Base-by-base conservation (phyloP, 2,797 vertebrate species). In the Eupleurogrammus muticus region DNA sequence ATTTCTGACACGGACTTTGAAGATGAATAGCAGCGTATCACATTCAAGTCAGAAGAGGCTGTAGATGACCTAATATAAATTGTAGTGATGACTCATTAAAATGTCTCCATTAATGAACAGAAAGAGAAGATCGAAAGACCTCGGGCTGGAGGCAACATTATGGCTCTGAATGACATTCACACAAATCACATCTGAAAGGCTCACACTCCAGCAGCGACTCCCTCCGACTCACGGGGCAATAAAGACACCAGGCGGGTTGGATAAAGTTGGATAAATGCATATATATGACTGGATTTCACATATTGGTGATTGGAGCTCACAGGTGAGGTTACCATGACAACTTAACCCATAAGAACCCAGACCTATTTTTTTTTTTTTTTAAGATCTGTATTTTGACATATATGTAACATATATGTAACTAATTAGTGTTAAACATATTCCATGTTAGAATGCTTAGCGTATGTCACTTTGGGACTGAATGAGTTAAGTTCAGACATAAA, bases 91-190 rank as follows among this genome's bases (percentile, higher is more conserved):
- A 59, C 10, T 61, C 11, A 14, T 32, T 62, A n/a, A 49, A 49
- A 20, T 52, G 24, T 72, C 28, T 58, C 38, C 60, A 44, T 36
- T 57, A 46, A 64, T 58, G 53, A 64, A 64, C 5, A 23, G n/a
- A 38, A 42, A 57, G 44, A 48, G 46, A 10, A 1, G 34, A 54
- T 19, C 23, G 23, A 12, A 50, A 65, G 38, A 47, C 16, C 16
- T 46, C 46, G 17, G 44, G n/a, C 49, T 62, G 32, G 17, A 72
- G 53, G 38, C 20, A 12, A 17, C 69, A 53, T 34, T 48, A 13
- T 38, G 57, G 57, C 51, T 50, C 28, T 56, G 23, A 62, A 38
- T 49, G 49, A 28, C 24, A 53, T 58, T 20, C 28, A 9, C 57
- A 52, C 51, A 46, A 71, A 46, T 51, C 50, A 56, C 23, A 62